A percentile compares a stretch with the other conserved stretches of the same genome.
Conservation (phyloP, 2,888 invertebrate genomes). For the Panzeria rudis region DNA sequence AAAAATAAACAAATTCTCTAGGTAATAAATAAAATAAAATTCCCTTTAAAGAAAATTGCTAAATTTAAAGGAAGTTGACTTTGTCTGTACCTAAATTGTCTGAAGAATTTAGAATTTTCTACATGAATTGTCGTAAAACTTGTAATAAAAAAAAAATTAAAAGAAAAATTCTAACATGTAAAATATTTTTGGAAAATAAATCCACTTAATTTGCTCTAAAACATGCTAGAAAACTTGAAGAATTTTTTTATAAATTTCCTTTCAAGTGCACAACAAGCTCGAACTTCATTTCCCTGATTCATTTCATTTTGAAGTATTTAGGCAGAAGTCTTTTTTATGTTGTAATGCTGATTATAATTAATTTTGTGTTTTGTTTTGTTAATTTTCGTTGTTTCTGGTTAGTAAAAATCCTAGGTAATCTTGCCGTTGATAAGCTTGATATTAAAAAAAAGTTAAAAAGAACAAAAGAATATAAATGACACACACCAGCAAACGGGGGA, state of each 20-base stretch:
- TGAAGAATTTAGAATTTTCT: too few species aligned
- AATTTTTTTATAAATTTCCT: not conserved
- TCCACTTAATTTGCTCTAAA: not conserved
- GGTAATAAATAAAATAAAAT: too few species aligned
- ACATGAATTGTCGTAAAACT: too few species aligned
- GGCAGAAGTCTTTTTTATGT: not conserved
- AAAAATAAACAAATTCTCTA: too few species aligned
- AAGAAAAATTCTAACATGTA: not conserved
- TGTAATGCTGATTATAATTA: slow-evolving; percentile 16
- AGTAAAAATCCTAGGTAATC: slow-evolving; percentile 11
- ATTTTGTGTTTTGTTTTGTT: not conserved
- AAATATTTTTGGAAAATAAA: not conserved
- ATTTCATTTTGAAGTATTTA: not conserved
- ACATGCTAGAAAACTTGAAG: not conserved
- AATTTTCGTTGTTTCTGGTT: not conserved
- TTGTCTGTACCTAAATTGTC: too few species aligned
- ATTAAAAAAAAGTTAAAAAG: not conserved
- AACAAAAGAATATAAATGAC: slow-evolving; percentile 12
- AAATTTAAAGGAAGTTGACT: too few species aligned
- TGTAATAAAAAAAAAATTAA: too few species aligned
- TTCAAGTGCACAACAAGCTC: not conserved
- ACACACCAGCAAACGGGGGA: not conserved
- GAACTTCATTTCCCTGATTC: not conserved
- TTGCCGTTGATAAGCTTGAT: slow-evolving; percentile 9
- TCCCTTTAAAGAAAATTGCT: too few species aligned